Conservation (phyloP, 35 echinoderm and acorn worm species). For the Holothuria glaberrima region DNA sequence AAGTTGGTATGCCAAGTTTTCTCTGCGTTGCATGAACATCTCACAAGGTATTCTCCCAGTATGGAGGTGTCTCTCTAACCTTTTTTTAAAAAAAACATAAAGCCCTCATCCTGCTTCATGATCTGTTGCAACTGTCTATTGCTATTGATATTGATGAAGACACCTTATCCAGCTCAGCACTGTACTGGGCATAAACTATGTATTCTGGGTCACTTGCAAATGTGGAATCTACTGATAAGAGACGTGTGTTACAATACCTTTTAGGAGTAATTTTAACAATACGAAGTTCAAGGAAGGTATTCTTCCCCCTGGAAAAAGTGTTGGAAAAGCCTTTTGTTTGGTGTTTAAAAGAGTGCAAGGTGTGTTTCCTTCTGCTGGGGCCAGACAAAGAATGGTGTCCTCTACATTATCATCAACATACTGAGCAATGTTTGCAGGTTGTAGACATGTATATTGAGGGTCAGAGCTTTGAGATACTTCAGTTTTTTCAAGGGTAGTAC, state of each 20-base stretch:
- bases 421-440: not conserved
- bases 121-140: too few species aligned
- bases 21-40: constrained; percentile 39
- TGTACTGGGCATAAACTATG: too few species aligned
- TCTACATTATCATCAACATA: not conserved
- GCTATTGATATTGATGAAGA: too few species aligned
- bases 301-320: not conserved
- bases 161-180: too few species aligned
- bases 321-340: not conserved
- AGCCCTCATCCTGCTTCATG: not conserved
- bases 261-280: not conserved
- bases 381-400: not conserved
- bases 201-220: too few species aligned
- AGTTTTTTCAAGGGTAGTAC: not conserved
- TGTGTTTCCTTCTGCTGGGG: not conserved
- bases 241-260: too few species aligned
- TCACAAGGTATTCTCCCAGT: constrained; percentile 21
- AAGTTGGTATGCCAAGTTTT: constrained; percentile 55
- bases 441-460: not conserved
- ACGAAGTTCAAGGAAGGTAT: not conserved
- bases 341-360: not conserved
- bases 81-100: too few species aligned
- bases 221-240: not conserved
- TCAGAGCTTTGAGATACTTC: not conserved
- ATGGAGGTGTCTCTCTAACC: not conserved